phyloP scores from a whole-genome alignment of 1,140 invertebrate species.

The Aphaenogaster floridana region DNA sequence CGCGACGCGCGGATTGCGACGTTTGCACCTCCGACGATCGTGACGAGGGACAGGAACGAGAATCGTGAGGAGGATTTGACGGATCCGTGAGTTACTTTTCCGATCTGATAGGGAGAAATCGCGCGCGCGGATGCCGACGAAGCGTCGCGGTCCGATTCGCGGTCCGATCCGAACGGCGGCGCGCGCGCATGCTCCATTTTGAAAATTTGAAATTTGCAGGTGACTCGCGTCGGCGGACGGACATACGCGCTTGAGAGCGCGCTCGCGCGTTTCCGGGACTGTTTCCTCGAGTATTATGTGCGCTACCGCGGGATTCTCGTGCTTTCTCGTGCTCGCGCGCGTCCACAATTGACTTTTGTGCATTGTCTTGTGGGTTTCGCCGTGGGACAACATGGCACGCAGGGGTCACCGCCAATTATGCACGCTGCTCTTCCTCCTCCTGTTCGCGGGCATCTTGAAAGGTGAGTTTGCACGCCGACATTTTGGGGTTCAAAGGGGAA shows the following conservation, averaged over 20 bases:
- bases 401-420: conserved; percentile 41
- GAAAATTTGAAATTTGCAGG: background rate
- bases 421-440: conserved; percentile 47
- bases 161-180: background rate
- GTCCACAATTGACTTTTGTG: conserved; percentile 64
- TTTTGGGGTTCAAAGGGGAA: background rate
- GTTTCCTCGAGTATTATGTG: conserved; percentile 55
- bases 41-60: background rate
- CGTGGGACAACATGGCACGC: conserved; percentile 64
- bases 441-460: conserved; percentile 59
- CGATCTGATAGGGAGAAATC: background rate
- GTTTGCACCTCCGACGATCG: background rate
- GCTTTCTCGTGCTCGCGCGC: conserved; percentile 44
- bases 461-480: conserved; percentile 36
- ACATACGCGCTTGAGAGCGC: background rate
- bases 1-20: background rate
- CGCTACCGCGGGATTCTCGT: conserved; percentile 23
- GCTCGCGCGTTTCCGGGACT: background rate
- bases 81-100: background rate
- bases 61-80: background rate
- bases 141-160: background rate
- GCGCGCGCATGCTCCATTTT: conserved; percentile 10
- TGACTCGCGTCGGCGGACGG: background rate
- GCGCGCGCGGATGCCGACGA: background rate
- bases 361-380: conserved; percentile 1